These are phyloP conservation scores for Oxycera nigricornis DNA, from an alignment of 2,888 invertebrate species.

Conservation along the genomic window DNA sequence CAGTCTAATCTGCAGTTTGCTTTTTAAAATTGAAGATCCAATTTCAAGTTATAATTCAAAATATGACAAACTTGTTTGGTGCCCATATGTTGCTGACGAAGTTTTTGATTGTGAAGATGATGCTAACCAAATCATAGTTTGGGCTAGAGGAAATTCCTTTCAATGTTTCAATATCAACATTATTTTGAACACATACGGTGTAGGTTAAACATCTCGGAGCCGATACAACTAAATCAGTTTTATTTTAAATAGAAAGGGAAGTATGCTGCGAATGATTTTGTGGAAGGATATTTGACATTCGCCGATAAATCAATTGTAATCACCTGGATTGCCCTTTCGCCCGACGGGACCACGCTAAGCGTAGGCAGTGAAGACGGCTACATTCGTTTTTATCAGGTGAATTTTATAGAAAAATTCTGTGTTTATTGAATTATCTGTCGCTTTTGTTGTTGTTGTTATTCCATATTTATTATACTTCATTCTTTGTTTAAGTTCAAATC, in stretches of 20 bases:
- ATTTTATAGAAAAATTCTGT: no score
- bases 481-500: no score
- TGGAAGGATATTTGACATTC: conserved; percentile 57
- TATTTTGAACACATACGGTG: conserved; percentile 57
- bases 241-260: conserved; percentile 54
- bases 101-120: conserved; percentile 68
- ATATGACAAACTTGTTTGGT: conserved; percentile 86
- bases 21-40: conserved; percentile 62
- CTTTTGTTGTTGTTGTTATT: no score
- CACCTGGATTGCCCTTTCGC: conserved; percentile 88
- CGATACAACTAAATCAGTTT: neutral
- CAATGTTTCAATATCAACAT: conserved; percentile 59
- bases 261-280: conserved; percentile 54
- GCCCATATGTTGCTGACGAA: conserved; percentile 82
- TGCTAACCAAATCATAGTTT: conserved; percentile 78
- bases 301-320: conserved; percentile 70
- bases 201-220: conserved; percentile 49
- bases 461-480: no score
- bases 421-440: no score
- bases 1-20: conserved; percentile 66
- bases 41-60: conserved; percentile 61
- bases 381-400: conserved; percentile 90
- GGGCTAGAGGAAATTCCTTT: conserved; percentile 75
- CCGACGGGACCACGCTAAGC: conserved; percentile 93
- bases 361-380: conserved; percentile 88